These are phyloP conservation scores for Danio aesculapii DNA, from an alignment of 2,797 vertebrate species.

Conservation along the genomic window DNA sequence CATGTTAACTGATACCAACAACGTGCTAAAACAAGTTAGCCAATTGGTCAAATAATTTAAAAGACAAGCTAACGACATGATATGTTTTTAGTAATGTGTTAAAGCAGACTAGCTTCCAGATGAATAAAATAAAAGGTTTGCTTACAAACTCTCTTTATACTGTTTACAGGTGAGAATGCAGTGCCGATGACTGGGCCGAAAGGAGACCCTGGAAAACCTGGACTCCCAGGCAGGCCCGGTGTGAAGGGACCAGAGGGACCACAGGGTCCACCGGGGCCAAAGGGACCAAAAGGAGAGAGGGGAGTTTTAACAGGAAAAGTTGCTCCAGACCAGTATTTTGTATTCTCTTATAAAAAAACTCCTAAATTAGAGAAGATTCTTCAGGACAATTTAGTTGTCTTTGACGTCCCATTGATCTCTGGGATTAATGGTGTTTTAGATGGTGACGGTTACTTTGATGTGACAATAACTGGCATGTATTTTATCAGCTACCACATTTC, in stretches of 20 bases:
- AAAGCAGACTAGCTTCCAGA: neutral
- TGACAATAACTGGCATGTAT: constrained; percentile 76
- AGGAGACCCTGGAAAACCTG: constrained; percentile 71
- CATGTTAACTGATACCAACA: too few relatives aligned
- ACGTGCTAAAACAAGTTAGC: too few relatives aligned
- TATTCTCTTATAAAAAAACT: constrained; percentile 76
- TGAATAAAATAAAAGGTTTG: neutral
- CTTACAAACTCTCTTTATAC: neutral
- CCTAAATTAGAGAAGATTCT: accelerated
- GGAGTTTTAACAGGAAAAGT: constrained; percentile 70
- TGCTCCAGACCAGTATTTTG: constrained; percentile 58
- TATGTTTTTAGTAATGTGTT: too few relatives aligned
- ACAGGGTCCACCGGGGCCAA: constrained; percentile 54
- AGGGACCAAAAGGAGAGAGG: constrained; percentile 62
- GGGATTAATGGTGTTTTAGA: constrained; percentile 55
- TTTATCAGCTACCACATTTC: constrained; percentile 84
- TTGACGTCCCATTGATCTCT: constrained; percentile 62
- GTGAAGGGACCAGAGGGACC: constrained; percentile 69
- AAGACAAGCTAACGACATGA: too few relatives aligned
- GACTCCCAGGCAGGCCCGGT: constrained; percentile 80
- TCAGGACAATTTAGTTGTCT: constrained; percentile 69
- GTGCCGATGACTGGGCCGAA: constrained; percentile 65
- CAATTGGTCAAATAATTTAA: too few relatives aligned
- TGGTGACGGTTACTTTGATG: constrained; percentile 65
- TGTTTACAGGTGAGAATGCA: constrained; percentile 58